Conservation (phyloP, 2,888 invertebrate species). For the Netelia inedita region DNA sequence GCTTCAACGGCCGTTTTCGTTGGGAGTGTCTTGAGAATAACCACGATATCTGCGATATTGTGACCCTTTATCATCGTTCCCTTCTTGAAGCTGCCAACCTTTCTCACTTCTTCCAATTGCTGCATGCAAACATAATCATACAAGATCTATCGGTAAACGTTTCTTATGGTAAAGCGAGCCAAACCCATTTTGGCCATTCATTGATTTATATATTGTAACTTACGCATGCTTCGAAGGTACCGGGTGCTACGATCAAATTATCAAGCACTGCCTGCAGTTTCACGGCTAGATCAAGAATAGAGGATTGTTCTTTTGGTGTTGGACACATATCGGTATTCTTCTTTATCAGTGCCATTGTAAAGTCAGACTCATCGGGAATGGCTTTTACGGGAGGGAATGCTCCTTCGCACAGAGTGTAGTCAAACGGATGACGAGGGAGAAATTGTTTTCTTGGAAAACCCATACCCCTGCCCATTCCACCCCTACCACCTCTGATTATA, state of each 20-base stretch:
- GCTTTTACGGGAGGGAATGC: conserved; percentile 95
- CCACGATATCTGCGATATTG: conserved; percentile 98
- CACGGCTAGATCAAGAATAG: conserved; percentile 96
- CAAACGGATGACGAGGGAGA: conserved; percentile 93
- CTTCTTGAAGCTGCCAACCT: conserved; percentile 99
- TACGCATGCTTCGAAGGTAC: conserved; percentile 97
- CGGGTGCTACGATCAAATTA: conserved; percentile 97
- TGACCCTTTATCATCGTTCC: conserved; percentile 98
- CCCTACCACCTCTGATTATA: conserved; percentile 89
- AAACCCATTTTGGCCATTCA: conserved; percentile 1
- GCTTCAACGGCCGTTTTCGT: conserved; percentile 98
- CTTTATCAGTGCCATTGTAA: conserved; percentile 96
- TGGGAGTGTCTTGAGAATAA: conserved; percentile 97
- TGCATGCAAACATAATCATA: conserved; percentile 80
- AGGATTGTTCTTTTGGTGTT: conserved; percentile 95
- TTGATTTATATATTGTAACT: conserved; percentile 86
- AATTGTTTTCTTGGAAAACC: conserved; percentile 89
- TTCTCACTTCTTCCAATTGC: conserved; percentile 97
- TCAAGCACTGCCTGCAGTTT: conserved; percentile 98
- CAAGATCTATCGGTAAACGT: not conserved
- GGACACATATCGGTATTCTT: conserved; percentile 97
- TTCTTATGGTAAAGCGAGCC: conserved; percentile 34
- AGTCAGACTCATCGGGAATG: conserved; percentile 92
- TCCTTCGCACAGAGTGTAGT: conserved; percentile 94
- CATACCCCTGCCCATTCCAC: conserved; percentile 89